Base-by-base conservation (phyloP, 1,140 invertebrate genomes). In the Drosophila dunni region DNA sequence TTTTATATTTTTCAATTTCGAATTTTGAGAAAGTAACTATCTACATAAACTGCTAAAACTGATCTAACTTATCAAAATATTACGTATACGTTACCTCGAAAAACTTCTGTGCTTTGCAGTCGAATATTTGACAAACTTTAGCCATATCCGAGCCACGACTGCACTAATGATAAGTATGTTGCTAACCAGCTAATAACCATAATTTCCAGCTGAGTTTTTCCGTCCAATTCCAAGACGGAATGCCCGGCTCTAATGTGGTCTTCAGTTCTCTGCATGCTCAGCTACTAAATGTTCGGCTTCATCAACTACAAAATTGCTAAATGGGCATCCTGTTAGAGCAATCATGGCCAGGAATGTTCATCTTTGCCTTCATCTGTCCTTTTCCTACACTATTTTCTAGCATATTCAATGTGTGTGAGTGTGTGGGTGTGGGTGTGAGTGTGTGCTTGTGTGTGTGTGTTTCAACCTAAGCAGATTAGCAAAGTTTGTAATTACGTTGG, bases 401-500 rank as follows among this genome's bases (percentile, higher is more conserved):
- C 13, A 34, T 1, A 29, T 29, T 4, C 24, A 5, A 3, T 29
- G 24, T 20, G 7, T 36, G 8, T 9, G 3, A 9, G 6, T 3
- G 15, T 33, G 15, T 42, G 17, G 54, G 33, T 24, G 10, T 60
- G 69, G 15, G 40, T 74, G 44, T 65, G 51, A 29, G 15, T 42
- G 33, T 61, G 33, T 24, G 7, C 46, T 11, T 67, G 57, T 62
- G 69, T 24, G 69, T 24, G 34, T 74, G 44, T 65, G 51, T 65
- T 67, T 33, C n/a, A 34, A 42, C 58, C 82, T 79, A 92, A 82
- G 81, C 82, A 90, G 91, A 92, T 92, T 92, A 92, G 88, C 74
- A 91, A 92, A 92, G 91, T 92, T 92, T 90, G 91, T 92, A 92
- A 92, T 92, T 92, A 92, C 89, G 91, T 92, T 90, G 91, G 91